Evolutionary conservation across 1,140 invertebrate species (phyloP).

Genomic region (Caenorhabditis latens): DNA sequence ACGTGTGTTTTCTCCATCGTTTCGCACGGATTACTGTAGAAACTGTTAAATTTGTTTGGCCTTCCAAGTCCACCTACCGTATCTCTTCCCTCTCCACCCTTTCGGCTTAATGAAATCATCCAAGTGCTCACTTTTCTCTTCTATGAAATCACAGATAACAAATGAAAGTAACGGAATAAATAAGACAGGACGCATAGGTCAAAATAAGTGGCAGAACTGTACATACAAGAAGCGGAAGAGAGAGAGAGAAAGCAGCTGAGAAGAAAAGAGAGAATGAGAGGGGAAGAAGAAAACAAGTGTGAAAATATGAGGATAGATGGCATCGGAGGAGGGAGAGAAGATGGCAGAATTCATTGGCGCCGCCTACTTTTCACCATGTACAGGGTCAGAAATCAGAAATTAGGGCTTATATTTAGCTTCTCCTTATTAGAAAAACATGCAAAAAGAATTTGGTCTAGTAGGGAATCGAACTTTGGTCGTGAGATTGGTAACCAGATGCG

Average conservation of each 20-base stretch:
- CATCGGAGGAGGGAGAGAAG: background rate
- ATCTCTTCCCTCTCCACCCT: constrained; percentile 5
- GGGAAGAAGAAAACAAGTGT: constrained; percentile 31
- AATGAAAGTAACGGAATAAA: background rate
- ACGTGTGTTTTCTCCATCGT: constrained; percentile 49
- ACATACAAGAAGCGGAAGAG: too few relatives aligned
- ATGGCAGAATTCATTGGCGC: background rate
- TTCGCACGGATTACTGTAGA: constrained; percentile 38
- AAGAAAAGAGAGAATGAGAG: background rate
- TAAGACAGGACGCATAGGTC: constrained; percentile 39
- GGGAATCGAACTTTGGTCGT: too few relatives aligned
- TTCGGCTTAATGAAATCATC: background rate
- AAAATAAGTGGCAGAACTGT: background rate
- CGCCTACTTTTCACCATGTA: background rate
- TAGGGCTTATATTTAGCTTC: too few relatives aligned
- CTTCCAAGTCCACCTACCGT: background rate
- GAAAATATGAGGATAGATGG: constrained; percentile 11
- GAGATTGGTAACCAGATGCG: too few relatives aligned
- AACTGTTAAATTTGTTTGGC: background rate
- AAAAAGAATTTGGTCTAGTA: too few relatives aligned
- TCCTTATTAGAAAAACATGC: too few relatives aligned
- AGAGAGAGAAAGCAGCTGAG: background rate
- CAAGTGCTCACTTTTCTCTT: background rate
- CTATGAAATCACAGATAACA: background rate
- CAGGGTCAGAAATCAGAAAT: too few relatives aligned